These are phyloP conservation scores for Xenopus laevis DNA, from an alignment of 2,113 vertebrate genomes.

Conservation along the genomic window DNA sequence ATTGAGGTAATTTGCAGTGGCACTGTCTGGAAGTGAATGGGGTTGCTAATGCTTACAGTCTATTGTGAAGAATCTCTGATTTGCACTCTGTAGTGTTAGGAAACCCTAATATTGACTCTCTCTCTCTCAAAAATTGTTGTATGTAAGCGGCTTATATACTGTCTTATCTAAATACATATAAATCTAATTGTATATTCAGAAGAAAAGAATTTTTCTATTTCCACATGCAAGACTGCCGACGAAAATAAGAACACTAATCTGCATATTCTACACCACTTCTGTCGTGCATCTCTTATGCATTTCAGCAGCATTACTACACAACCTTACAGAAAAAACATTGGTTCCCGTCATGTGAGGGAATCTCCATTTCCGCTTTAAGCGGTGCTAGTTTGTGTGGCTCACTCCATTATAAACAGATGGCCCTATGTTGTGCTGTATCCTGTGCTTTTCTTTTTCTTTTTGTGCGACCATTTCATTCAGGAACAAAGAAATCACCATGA, in stretches of 20 bases:
- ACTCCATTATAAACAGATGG: constrained; percentile 81
- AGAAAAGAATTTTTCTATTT: constrained; percentile 76
- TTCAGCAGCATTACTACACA: constrained; percentile 73
- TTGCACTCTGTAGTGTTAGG: constrained; percentile 96
- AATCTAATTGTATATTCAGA: constrained; percentile 85
- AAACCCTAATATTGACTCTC: constrained; percentile 82
- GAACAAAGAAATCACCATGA: constrained; percentile 74
- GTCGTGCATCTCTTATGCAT: constrained; percentile 80
- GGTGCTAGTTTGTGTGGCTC: constrained; percentile 77
- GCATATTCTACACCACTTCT: constrained; percentile 76
- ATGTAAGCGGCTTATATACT: constrained; percentile 89
- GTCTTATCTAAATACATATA: constrained; percentile 88
- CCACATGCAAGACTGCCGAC: constrained; percentile 77
- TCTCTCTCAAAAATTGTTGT: constrained; percentile 78
- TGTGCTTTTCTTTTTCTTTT: constrained; percentile 65
- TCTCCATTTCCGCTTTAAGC: constrained; percentile 78
- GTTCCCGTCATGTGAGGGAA: constrained; percentile 79
- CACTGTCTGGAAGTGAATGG: constrained; percentile 53
- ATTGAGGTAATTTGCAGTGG: constrained; percentile 64
- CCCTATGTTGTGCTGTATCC: constrained; percentile 83
- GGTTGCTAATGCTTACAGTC: constrained; percentile 75
- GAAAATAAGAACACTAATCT: constrained; percentile 84
- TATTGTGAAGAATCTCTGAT: constrained; percentile 91
- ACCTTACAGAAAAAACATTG: constrained; percentile 64
- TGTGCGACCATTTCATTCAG: constrained; percentile 86